Conservation (phyloP, 2,888 invertebrate species). For the Thymelicus lineola region DNA sequence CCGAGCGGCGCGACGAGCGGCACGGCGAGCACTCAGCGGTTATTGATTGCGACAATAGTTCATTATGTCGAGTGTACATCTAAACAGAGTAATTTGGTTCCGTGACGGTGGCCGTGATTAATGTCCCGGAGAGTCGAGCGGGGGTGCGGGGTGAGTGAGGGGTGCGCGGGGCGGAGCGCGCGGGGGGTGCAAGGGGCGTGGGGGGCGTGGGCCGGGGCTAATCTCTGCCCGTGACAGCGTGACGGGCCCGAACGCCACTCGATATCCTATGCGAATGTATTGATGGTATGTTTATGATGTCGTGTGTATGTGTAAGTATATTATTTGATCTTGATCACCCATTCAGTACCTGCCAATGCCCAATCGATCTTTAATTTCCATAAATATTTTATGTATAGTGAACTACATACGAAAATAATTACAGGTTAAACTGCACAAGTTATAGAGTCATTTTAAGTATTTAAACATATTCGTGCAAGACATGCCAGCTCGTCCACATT, state of each 20-base stretch:
- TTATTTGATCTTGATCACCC: no score
- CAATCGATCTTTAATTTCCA: no score
- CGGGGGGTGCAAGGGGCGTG: conserved; percentile 15
- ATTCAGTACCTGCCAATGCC: no score
- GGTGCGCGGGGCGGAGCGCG: background rate
- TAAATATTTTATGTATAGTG: no score
- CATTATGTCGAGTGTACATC: conserved; percentile 55
- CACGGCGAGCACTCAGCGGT: conserved; percentile 15
- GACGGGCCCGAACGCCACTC: conserved; percentile 31
- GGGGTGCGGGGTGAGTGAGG: conserved; percentile 17
- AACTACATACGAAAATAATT: no score
- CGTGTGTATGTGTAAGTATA: no score
- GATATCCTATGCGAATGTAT: conserved; percentile 14
- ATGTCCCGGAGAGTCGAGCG: conserved; percentile 45
- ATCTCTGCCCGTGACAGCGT: conserved; percentile 30
- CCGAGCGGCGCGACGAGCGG: background rate
- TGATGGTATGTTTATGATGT: background rate
- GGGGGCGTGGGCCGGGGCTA: conserved; percentile 13
- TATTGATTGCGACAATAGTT: conserved; percentile 53
- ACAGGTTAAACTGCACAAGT: no score
- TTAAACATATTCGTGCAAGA: no score
- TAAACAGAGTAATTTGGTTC: conserved; percentile 57
- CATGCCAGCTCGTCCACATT: no score
- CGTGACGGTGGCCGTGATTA: conserved; percentile 54
- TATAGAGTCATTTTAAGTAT: no score